A percentile compares a stretch with the other conserved stretches of the same genome.
Conservation (phyloP, 2,797 vertebrate genomes). For the Ataeniobius toweri region DNA sequence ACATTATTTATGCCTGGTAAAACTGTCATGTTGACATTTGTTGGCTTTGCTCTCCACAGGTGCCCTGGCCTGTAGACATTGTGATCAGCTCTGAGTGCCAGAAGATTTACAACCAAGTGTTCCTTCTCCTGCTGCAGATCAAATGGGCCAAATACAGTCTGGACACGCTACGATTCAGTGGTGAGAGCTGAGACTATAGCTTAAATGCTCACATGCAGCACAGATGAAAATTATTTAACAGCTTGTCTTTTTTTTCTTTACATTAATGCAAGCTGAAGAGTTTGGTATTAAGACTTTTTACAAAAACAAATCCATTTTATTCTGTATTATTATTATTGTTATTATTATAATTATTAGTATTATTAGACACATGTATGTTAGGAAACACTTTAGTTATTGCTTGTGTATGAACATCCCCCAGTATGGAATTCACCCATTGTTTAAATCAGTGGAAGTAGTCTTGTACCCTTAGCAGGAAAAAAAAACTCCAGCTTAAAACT, state of each 20-base stretch:
- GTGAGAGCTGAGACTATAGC: conserved; percentile 70
- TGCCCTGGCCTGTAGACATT: conserved; percentile 99
- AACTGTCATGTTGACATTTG: background rate
- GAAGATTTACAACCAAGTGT: conserved; percentile 99
- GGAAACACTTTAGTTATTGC: background rate
- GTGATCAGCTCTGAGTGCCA: conserved; percentile 98
- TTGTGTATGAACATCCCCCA: background rate
- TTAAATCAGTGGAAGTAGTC: background rate
- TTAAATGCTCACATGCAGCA: background rate
- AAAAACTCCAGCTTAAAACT: background rate
- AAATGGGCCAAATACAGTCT: conserved; percentile 99
- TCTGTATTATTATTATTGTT: background rate
- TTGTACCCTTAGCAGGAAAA: background rate
- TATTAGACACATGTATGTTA: background rate
- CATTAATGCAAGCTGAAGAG: background rate
- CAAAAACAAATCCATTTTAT: background rate
- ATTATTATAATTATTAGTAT: background rate
- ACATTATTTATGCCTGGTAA: background rate
- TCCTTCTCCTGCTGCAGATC: conserved; percentile 95
- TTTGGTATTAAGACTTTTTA: background rate
- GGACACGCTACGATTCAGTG: conserved; percentile 93
- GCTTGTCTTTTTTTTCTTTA: background rate
- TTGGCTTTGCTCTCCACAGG: conserved; percentile 74
- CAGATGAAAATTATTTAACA: background rate
- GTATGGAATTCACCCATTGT: background rate